These are phyloP conservation scores for Adoxophyes honmai DNA, from an alignment of 1,140 invertebrate genomes.

Conservation along the genomic window DNA sequence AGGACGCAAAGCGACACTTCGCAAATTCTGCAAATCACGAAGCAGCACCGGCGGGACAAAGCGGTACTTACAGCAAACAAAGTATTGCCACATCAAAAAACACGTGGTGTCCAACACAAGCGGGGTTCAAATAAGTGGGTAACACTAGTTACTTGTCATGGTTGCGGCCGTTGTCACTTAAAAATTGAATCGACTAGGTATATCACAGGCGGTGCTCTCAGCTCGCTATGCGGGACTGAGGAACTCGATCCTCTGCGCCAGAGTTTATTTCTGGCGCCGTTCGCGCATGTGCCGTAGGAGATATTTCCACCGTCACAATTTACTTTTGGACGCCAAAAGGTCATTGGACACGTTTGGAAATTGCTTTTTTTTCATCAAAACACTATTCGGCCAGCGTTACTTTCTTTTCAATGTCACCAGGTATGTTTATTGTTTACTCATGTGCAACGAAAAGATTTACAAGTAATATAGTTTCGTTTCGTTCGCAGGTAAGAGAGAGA, in stretches of 20 bases:
- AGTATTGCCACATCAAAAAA: not conserved
- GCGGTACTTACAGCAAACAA: constrained; percentile 49
- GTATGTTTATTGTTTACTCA: too few relatives aligned
- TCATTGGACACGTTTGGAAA: constrained; percentile 60
- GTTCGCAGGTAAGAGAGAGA: too few relatives aligned
- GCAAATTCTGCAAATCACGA: not conserved
- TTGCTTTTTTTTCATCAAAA: constrained; percentile 36
- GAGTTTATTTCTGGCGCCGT: constrained; percentile 56
- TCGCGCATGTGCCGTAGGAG: constrained; percentile 27
- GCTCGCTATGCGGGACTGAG: constrained; percentile 43
- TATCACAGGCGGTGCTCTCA: constrained; percentile 46
- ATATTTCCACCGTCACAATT: constrained; percentile 48
- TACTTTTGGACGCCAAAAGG: constrained; percentile 70
- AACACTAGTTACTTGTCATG: constrained; percentile 57
- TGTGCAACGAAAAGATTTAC: too few relatives aligned
- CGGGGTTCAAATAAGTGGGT: not conserved
- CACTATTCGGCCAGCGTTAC: not conserved
- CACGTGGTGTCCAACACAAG: not conserved
- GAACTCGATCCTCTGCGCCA: constrained; percentile 55
- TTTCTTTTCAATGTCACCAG: too few relatives aligned
- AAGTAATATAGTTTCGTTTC: too few relatives aligned
- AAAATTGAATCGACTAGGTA: constrained; percentile 46
- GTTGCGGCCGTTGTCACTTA: constrained; percentile 34
- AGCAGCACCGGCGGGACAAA: not conserved
- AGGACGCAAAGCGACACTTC: not conserved